These are phyloP conservation scores for Lemur catta DNA, from an alignment of 2,797 vertebrate species.

Conservation along the genomic window DNA sequence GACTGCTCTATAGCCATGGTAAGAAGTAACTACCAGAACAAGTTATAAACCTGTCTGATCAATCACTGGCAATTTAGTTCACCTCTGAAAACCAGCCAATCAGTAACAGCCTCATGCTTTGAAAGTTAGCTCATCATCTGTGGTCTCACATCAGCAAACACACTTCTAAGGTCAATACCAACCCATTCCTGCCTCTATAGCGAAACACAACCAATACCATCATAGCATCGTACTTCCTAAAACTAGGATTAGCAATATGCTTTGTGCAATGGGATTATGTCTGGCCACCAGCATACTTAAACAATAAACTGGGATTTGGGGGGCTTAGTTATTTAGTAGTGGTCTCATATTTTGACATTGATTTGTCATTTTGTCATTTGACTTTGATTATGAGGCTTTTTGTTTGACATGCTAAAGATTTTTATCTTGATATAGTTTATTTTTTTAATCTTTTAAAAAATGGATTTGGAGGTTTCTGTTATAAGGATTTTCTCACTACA, in stretches of 20 bases:
- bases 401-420: not conserved
- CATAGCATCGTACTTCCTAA: not conserved
- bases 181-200: not conserved
- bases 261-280: not conserved
- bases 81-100: constrained; percentile 3
- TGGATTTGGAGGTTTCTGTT: not conserved
- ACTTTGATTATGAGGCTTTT: not conserved
- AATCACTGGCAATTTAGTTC: constrained; percentile 15
- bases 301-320: not conserved
- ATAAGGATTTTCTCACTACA: not conserved
- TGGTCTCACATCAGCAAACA: not conserved
- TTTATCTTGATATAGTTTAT: not conserved
- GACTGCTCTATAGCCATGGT: not conserved
- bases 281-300: not conserved
- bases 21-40: not conserved
- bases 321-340: not conserved
- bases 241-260: not conserved
- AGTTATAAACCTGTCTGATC: not conserved
- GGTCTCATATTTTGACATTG: not conserved
- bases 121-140: not conserved
- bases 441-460: not conserved
- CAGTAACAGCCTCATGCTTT: not conserved
- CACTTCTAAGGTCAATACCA: not conserved
- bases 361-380: not conserved
- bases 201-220: not conserved